Evolutionary conservation across 2,797 vertebrate species (phyloP).

Genomic region (Gila robusta): DNA sequence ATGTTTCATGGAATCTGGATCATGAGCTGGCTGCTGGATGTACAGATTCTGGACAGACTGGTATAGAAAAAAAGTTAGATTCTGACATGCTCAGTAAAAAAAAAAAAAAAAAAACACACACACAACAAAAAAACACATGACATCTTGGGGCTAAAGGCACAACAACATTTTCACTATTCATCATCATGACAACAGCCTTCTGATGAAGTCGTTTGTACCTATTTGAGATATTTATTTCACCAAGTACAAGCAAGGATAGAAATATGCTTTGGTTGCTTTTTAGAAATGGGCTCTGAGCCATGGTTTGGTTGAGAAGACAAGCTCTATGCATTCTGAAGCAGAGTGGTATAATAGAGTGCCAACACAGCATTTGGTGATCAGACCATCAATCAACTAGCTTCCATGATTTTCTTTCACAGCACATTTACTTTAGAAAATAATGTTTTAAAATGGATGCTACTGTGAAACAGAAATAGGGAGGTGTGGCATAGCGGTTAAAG

Average conservation of each 20-base stretch:
- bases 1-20: slow-evolving; percentile 43
- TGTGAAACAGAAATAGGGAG: slow-evolving; percentile 17
- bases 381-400: slow-evolving; percentile 78
- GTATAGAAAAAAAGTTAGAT: not conserved
- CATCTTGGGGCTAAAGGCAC: not conserved
- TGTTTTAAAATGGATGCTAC: not conserved
- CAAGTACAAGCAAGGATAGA: slow-evolving; percentile 22
- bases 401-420: slow-evolving; percentile 25
- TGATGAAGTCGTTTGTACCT: not conserved
- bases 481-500: not conserved
- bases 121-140: not conserved
- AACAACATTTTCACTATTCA: not conserved
- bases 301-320: slow-evolving; percentile 40
- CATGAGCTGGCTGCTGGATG: slow-evolving; percentile 9
- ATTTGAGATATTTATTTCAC: slow-evolving; percentile 24
- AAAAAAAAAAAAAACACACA: not conserved
- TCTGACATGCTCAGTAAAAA: not conserved
- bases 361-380: slow-evolving; percentile 67
- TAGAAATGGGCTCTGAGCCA: slow-evolving; percentile 9
- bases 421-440: slow-evolving; percentile 21
- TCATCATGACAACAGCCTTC: slow-evolving; percentile 6
- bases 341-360: slow-evolving; percentile 62
- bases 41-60: slow-evolving; percentile 24
- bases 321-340: slow-evolving; percentile 53
- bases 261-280: slow-evolving; percentile 41